Evolutionary conservation across 2,888 invertebrate species (phyloP).

Genomic region (Amiota mariae): DNA sequence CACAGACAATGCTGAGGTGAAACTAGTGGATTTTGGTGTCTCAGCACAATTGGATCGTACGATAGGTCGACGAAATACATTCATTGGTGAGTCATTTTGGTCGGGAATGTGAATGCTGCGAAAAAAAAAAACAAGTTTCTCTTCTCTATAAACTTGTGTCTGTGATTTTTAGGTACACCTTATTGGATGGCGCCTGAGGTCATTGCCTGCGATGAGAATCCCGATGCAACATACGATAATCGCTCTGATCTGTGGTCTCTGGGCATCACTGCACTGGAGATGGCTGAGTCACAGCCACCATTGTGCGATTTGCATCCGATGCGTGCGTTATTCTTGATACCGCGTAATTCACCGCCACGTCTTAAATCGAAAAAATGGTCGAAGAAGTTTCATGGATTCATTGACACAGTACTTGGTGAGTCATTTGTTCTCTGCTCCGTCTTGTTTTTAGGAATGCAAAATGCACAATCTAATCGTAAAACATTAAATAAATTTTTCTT

Average conservation of each 20-base stretch:
- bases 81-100: conserved; percentile 79
- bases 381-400: conserved; percentile 97
- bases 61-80: conserved; percentile 98
- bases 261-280: conserved; percentile 98
- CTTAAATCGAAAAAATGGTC: conserved; percentile 99
- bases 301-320: conserved; percentile 99
- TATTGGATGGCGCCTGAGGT: conserved; percentile 99
- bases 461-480: no score
- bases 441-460: neutral
- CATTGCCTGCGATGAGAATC: conserved; percentile 99
- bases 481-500: neutral
- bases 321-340: conserved; percentile 98
- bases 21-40: conserved; percentile 99
- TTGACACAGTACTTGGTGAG: conserved; percentile 91
- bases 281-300: conserved; percentile 99
- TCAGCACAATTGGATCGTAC: conserved; percentile 99
- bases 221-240: conserved; percentile 99
- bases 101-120: neutral
- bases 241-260: conserved; percentile 93
- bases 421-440: conserved; percentile 27
- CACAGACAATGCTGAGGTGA: conserved; percentile 99
- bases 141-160: neutral
- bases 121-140: neutral
- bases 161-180: conserved; percentile 81
- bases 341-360: conserved; percentile 97